These are phyloP conservation scores for Heliconius ethilla DNA, from an alignment of 2,888 invertebrate species.

Conservation along the genomic window DNA sequence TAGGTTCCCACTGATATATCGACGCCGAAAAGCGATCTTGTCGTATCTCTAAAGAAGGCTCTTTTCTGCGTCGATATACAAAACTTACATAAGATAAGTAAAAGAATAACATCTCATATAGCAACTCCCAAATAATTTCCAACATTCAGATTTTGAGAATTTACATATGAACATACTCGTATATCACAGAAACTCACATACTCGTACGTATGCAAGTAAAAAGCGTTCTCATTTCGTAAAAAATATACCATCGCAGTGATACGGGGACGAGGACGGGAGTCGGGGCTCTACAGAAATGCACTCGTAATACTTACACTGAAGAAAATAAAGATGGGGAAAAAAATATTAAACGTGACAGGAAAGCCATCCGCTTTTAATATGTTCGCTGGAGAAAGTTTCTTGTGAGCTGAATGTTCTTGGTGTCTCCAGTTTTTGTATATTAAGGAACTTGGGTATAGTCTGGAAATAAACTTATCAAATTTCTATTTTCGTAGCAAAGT, in stretches of 20 bases:
- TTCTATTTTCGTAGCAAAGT: too few relatives aligned
- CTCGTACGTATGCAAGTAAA: conserved; percentile 23
- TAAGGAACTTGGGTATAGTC: background rate
- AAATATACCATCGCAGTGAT: conserved; percentile 29
- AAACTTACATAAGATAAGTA: background rate
- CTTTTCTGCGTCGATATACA: too few relatives aligned
- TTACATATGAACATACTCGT: background rate
- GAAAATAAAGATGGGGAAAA: conserved; percentile 29
- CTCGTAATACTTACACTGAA: conserved; percentile 23
- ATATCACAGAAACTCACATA: conserved; percentile 30
- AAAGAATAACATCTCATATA: background rate
- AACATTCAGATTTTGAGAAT: background rate
- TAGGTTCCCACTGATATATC: too few relatives aligned
- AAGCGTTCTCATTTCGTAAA: conserved; percentile 46
- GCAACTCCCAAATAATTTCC: conserved; percentile 1
- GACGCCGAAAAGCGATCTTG: too few relatives aligned
- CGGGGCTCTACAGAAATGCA: conserved; percentile 31
- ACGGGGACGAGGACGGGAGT: conserved; percentile 25
- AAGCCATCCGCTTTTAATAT: conserved; percentile 27
- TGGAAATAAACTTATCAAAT: background rate
- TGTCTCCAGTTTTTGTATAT: background rate
- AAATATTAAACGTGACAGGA: conserved; percentile 29
- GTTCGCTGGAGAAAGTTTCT: conserved; percentile 18
- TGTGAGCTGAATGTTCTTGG: too few relatives aligned
- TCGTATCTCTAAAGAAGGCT: too few relatives aligned